Conservation (phyloP, 2,113 vertebrate genomes). For the Hemiscyllium ocellatum region DNA sequence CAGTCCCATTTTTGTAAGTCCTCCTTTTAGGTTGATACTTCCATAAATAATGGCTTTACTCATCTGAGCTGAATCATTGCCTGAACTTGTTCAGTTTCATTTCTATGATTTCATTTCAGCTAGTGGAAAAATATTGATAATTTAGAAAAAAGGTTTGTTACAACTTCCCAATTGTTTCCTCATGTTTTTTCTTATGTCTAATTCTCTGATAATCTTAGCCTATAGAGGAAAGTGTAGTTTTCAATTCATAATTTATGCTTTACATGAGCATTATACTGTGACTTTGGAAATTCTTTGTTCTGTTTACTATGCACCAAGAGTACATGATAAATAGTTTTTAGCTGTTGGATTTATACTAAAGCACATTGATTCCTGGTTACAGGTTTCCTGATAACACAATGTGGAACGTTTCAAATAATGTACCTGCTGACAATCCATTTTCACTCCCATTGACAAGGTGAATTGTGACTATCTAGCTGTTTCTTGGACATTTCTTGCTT, state of each 20-base stretch:
- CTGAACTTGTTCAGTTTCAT: background rate
- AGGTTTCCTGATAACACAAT: background rate
- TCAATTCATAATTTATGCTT: background rate
- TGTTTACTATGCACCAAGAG: background rate
- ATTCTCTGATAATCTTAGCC: background rate
- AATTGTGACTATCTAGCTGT: background rate
- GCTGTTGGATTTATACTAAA: constrained; percentile 18
- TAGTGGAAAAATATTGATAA: background rate
- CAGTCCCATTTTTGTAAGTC: background rate
- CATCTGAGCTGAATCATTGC: background rate
- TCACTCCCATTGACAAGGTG: background rate
- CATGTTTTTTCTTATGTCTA: background rate
- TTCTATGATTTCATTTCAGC: background rate
- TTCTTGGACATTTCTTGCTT: background rate
- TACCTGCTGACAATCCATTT: background rate
- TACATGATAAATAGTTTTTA: constrained; percentile 18
- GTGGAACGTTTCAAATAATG: background rate
- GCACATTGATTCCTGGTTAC: background rate
- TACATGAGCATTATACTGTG: background rate
- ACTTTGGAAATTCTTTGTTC: background rate
- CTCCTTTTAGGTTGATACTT: background rate
- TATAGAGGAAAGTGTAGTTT: background rate
- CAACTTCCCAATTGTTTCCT: background rate
- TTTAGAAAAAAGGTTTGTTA: background rate
- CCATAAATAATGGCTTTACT: background rate